Evolutionary conservation across 2,888 invertebrate genomes (phyloP).

Genomic region (Chrysolina oricalcia): DNA sequence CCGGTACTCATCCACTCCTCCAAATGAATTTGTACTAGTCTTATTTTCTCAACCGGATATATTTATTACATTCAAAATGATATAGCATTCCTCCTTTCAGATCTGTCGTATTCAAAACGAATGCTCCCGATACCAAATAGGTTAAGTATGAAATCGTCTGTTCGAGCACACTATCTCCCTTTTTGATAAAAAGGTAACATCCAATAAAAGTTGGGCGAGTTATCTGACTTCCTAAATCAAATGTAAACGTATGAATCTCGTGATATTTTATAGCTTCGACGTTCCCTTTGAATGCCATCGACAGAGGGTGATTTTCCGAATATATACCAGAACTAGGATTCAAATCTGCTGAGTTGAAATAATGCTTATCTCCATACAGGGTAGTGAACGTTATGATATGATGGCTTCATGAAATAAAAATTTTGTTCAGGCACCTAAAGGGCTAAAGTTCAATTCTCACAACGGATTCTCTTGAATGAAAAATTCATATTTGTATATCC

Average conservation of each 20-base stretch:
- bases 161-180: slow-evolving; percentile 36
- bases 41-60: no score
- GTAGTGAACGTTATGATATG: background rate
- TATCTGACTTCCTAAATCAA: slow-evolving; percentile 54
- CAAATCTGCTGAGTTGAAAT: slow-evolving; percentile 25
- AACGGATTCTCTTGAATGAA: no score
- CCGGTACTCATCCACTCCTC: no score
- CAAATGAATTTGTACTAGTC: no score
- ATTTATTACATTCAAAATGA: no score
- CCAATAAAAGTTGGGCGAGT: slow-evolving; percentile 54
- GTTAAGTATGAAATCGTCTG: slow-evolving; percentile 32
- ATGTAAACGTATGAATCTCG: slow-evolving; percentile 51
- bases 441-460: no score
- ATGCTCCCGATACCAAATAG: background rate
- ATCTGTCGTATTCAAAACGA: background rate
- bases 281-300: slow-evolving; percentile 46
- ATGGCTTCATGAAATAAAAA: background rate
- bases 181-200: slow-evolving; percentile 49
- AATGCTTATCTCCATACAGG: slow-evolving; percentile 5
- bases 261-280: slow-evolving; percentile 51
- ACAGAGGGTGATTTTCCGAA: slow-evolving; percentile 35
- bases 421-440: background rate
- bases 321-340: slow-evolving; percentile 20
- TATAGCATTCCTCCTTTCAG: no score
- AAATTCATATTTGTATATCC: no score